Percentiles rank a stretch among this genome's conserved stretches.
phyloP scores from a whole-genome alignment of 2,888 invertebrate genomes.

The Watsonalla cultraria region DNA sequence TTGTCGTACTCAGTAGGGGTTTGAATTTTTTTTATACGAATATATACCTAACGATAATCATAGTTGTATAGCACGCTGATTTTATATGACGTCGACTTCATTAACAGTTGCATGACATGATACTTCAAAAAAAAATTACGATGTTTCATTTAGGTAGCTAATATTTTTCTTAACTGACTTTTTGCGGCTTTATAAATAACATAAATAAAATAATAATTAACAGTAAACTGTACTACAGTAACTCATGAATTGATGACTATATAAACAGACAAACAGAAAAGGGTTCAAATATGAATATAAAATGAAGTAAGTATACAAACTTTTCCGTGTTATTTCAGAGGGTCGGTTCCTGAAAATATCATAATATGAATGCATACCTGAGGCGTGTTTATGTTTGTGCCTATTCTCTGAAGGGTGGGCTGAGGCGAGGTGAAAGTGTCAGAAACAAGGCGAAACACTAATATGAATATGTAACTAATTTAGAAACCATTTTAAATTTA shows the following conservation, averaged over 20 bases:
- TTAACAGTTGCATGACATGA: no score
- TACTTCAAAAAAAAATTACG: no score
- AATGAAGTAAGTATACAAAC: slow-evolving; percentile 28
- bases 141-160: no score
- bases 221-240: not conserved
- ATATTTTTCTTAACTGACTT: no score
- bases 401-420: not conserved
- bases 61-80: no score
- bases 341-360: slow-evolving; percentile 20
- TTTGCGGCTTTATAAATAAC: no score
- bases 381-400: not conserved
- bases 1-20: no score
- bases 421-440: not conserved
- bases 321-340: slow-evolving; percentile 31
- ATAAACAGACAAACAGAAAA: slow-evolving; percentile 28
- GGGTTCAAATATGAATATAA: slow-evolving; percentile 29
- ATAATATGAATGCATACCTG: slow-evolving; percentile 9
- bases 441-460: not conserved
- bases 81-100: no score
- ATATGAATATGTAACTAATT: no score
- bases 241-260: slow-evolving; percentile 6
- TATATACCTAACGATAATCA: no score
- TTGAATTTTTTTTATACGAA: no score
- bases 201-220: not conserved
- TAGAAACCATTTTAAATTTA: no score